Evolutionary conservation across 1,140 invertebrate species (phyloP).

Genomic region (Apis dorsata): DNA sequence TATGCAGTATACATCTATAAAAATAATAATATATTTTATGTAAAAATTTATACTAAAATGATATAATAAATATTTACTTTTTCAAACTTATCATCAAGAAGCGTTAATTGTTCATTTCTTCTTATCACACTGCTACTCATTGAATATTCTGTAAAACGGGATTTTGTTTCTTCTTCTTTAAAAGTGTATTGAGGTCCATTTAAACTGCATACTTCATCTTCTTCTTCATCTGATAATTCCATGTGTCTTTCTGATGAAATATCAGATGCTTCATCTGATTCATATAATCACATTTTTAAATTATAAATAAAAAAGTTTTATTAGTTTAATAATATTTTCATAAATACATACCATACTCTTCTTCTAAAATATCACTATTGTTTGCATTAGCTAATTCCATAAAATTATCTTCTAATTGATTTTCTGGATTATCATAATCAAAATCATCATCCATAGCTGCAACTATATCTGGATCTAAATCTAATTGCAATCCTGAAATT

Average conservation of each 20-base stretch:
- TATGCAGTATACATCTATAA: conserved; percentile 90
- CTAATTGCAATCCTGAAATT: conserved; percentile 86
- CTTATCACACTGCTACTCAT: conserved; percentile 95
- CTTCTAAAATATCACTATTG: conserved; percentile 69
- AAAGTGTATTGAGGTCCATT: conserved; percentile 78
- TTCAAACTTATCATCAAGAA: conserved; percentile 96
- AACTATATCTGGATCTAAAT: conserved; percentile 96
- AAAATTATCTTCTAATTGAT: conserved; percentile 95
- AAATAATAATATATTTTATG: conserved; percentile 14
- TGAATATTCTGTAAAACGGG: conserved; percentile 95
- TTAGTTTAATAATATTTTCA: neutral
- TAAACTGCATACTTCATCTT: conserved; percentile 81
- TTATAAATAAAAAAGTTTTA: neutral
- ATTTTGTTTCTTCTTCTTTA: conserved; percentile 90
- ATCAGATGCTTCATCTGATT: conserved; percentile 47
- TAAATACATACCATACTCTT: conserved; percentile 73
- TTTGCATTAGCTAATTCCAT: conserved; percentile 86
- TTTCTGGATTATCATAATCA: conserved; percentile 90
- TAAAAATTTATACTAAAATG: too few species aligned
- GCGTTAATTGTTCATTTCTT: conserved; percentile 90
- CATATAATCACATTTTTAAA: conserved; percentile 16
- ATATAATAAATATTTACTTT: conserved; percentile 81
- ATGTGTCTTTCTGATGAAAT: conserved; percentile 70
- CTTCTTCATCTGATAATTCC: conserved; percentile 76
- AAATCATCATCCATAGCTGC: conserved; percentile 96